These are phyloP conservation scores for Lepus timidus DNA, from an alignment of 2,113 vertebrate species.

Conservation along the genomic window DNA sequence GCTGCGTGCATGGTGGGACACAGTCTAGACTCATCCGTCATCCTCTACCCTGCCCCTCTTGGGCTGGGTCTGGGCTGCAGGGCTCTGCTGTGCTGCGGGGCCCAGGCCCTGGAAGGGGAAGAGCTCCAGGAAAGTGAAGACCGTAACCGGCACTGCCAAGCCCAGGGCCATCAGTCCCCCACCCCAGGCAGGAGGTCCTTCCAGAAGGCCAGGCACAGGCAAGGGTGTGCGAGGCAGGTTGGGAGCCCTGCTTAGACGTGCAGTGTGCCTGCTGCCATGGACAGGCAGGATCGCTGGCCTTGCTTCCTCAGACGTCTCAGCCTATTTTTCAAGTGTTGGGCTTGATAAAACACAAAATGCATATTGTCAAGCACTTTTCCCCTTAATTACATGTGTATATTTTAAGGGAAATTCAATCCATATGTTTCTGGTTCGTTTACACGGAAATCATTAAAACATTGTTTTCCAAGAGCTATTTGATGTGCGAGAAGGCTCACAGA, in stretches of 20 bases:
- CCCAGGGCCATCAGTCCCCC: neutral
- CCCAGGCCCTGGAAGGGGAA: neutral
- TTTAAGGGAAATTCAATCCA: conserved; percentile 81
- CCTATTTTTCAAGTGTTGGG: conserved; percentile 73
- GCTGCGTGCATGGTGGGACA: neutral
- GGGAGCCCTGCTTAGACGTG: neutral
- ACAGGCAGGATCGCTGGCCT: conserved; percentile 1
- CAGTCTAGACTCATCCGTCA: neutral
- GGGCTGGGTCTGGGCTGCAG: neutral
- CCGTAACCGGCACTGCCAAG: neutral
- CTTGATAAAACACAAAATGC: conserved; percentile 78
- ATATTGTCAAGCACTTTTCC: conserved; percentile 75
- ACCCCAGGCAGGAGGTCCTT: neutral
- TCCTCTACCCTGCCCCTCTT: neutral
- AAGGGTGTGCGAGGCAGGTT: neutral
- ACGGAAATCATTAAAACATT: conserved; percentile 79
- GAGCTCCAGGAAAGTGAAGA: neutral
- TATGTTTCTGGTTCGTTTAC: conserved; percentile 82
- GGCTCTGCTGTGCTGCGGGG: neutral
- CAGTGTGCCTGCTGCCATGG: neutral
- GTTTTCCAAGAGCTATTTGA: conserved; percentile 75
- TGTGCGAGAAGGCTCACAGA: conserved; percentile 66
- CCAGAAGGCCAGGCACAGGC: neutral
- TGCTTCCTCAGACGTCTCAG: conserved; percentile 72
- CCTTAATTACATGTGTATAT: conserved; percentile 82